phyloP scores from a whole-genome alignment of 2,113 vertebrate genomes.

The Raja brachyura region DNA sequence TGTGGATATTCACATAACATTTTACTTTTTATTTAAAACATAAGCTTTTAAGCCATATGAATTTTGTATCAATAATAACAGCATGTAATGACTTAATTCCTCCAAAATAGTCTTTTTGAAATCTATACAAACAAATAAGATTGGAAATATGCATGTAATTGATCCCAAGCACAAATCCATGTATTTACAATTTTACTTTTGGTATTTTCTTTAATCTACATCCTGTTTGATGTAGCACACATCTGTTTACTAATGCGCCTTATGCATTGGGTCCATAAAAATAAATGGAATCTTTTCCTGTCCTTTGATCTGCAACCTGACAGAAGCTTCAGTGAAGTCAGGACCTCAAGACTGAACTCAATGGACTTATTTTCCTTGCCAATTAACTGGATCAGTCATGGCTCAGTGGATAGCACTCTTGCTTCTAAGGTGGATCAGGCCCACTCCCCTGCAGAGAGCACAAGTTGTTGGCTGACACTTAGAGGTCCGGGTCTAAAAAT shows the following conservation, averaged over 20 bases:
- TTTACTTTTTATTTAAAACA: not conserved
- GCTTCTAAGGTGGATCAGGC: not conserved
- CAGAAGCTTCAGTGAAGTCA: not conserved
- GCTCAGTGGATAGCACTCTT: not conserved
- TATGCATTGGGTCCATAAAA: slow-evolving; percentile 13
- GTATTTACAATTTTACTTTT: not conserved
- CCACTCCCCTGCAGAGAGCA: not conserved
- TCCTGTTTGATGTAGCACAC: slow-evolving; percentile 25
- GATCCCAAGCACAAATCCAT: not conserved
- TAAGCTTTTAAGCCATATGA: not conserved
- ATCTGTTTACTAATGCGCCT: not conserved
- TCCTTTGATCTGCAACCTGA: slow-evolving; percentile 21
- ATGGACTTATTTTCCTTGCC: not conserved
- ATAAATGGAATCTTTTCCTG: slow-evolving; percentile 32
- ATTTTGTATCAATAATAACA: slow-evolving; percentile 5
- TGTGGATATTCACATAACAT: not conserved
- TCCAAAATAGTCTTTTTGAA: not conserved
- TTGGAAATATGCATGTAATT: slow-evolving; percentile 11
- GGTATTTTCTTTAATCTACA: slow-evolving; percentile 29
- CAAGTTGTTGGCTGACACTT: not conserved
- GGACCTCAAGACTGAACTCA: not conserved
- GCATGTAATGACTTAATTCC: not conserved
- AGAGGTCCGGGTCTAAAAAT: not conserved
- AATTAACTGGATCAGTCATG: not conserved
- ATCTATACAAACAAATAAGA: not conserved